Evolutionary conservation across 30 jellyfish, hydroid and myxozoan genomes (phyloP).

Genomic region (Aurelia aurita complex sp. Pacific): DNA sequence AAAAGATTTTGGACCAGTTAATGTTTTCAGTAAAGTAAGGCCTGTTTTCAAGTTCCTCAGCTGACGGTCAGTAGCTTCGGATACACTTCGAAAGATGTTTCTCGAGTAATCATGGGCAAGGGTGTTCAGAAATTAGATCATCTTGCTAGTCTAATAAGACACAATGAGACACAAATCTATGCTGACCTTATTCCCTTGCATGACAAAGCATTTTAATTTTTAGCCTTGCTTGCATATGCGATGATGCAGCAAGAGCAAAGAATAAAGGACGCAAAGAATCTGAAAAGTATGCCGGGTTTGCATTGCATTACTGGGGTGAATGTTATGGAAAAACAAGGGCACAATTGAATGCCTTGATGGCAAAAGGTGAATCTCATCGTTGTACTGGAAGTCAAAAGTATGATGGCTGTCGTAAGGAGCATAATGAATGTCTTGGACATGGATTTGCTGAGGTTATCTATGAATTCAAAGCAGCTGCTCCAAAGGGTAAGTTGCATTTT

Average conservation of each 20-base stretch:
- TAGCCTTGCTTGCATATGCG: slow-evolving; percentile 13
- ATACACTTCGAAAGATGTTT: no score
- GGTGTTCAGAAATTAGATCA: no score
- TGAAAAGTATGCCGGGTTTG: neutral
- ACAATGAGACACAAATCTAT: no score
- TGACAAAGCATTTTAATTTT: neutral
- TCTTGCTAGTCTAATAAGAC: no score
- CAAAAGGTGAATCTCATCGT: neutral
- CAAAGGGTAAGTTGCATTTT: neutral
- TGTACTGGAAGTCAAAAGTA: slow-evolving; percentile 17
- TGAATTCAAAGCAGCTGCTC: neutral
- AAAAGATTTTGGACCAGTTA: no score
- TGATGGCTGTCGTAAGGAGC: slow-evolving; percentile 6
- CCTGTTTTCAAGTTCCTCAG: no score
- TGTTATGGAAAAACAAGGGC: slow-evolving; percentile 26
- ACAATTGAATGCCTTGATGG: neutral
- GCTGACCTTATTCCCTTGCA: no score
- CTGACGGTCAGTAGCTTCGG: no score
- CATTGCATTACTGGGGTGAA: slow-evolving; percentile 22
- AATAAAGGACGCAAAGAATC: neutral
- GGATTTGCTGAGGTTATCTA: slow-evolving; percentile 9
- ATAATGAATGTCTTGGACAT: slow-evolving; percentile 16
- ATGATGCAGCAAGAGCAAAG: neutral
- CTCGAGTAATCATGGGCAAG: no score
- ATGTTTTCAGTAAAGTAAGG: no score